Evolutionary conservation across 2,888 invertebrate species (phyloP).

Genomic region (Tuberolachnus salignus): DNA sequence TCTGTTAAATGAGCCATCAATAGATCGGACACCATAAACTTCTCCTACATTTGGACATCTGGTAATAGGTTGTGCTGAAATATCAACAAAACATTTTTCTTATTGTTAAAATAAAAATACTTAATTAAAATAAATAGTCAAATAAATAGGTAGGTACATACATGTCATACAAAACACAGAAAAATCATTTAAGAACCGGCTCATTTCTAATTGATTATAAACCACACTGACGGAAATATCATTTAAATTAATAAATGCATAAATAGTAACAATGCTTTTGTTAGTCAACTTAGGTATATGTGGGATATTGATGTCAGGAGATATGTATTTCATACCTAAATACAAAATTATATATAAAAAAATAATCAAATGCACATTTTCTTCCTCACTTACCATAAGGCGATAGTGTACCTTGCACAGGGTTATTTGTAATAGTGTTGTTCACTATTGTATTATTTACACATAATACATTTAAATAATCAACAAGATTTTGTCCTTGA

Average conservation of each 20-base stretch:
- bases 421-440: slow-evolving; percentile 3
- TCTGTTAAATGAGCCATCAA: slow-evolving; percentile 29
- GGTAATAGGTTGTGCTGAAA: slow-evolving; percentile 14
- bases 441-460: not conserved
- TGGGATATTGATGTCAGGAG: slow-evolving; percentile 11
- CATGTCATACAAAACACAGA: slow-evolving; percentile 23
- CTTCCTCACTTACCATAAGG: not conserved
- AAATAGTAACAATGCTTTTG: slow-evolving; percentile 39
- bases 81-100: not conserved
- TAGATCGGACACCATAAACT: slow-evolving; percentile 23
- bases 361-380: not conserved
- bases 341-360: not conserved
- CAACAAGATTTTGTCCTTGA: slow-evolving; percentile 1
- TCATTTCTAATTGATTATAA: slow-evolving; percentile 11
- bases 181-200: slow-evolving; percentile 34
- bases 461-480: slow-evolving; percentile 27
- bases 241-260: slow-evolving; percentile 32
- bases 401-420: not conserved
- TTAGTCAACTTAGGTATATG: slow-evolving; percentile 32
- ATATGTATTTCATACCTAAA: slow-evolving; percentile 23
- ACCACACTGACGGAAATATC: slow-evolving; percentile 27
- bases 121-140: no score
- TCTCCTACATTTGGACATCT: slow-evolving; percentile 22
- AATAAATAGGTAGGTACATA: slow-evolving; percentile 21
- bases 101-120: not conserved